These are phyloP conservation scores for Brachionus plicatilis DNA, from an alignment of 1,140 invertebrate genomes.

Conservation along the genomic window DNA sequence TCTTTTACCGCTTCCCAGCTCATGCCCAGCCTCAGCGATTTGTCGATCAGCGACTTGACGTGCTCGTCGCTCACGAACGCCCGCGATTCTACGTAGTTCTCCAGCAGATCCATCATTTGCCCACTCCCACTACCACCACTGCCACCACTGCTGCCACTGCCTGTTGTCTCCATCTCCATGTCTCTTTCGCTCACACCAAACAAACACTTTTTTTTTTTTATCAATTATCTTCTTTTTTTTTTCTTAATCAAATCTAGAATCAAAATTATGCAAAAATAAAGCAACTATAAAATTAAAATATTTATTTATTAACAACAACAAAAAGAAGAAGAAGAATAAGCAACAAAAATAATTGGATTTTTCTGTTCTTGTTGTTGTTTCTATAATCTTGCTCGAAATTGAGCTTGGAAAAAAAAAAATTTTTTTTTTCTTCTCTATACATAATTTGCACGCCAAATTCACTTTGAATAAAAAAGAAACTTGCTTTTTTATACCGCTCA, in stretches of 20 bases:
- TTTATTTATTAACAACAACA: no score
- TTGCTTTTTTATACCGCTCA: not conserved
- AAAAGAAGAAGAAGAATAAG: no score
- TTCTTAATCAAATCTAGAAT: no score
- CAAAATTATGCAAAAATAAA: no score
- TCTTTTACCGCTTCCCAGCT: slow-evolving; percentile 1
- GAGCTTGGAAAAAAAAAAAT: not conserved
- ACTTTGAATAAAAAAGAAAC: not conserved
- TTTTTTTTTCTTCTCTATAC: not conserved
- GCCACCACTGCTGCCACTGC: not conserved
- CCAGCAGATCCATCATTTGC: not conserved
- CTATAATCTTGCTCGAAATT: not conserved
- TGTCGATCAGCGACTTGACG: slow-evolving; percentile 1
- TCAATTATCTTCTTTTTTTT: no score
- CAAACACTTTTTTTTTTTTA: no score
- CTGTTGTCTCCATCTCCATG: not conserved
- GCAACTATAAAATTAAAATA: no score
- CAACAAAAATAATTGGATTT: no score
- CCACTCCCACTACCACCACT: not conserved
- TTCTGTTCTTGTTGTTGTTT: no score
- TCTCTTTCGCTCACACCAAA: no score
- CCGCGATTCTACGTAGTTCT: not conserved
- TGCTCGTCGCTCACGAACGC: not conserved
- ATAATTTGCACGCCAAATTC: not conserved
- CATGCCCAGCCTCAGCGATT: not conserved